These are phyloP conservation scores for Ormyrus nitidulus DNA, from an alignment of 2,888 invertebrate species.

Conservation along the genomic window DNA sequence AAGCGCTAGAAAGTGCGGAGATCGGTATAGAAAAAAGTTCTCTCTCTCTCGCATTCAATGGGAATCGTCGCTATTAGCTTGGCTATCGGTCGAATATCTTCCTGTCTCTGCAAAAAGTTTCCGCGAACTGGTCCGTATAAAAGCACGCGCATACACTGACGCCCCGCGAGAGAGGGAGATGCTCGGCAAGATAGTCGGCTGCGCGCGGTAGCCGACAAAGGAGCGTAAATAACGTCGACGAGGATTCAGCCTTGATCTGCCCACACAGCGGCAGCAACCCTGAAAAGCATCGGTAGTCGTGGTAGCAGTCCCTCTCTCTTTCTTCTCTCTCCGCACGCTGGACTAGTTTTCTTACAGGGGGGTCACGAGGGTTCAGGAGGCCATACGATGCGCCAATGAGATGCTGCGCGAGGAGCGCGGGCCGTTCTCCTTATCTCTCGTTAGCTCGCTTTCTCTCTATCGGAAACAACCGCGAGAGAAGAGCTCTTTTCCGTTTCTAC, in stretches of 20 bases:
- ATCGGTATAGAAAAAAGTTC: background rate
- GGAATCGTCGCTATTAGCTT: conserved; percentile 31
- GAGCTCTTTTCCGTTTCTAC: no score
- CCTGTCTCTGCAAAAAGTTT: no score
- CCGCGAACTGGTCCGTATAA: conserved; percentile 18
- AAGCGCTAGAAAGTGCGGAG: conserved; percentile 32
- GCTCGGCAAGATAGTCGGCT: background rate
- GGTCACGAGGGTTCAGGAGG: conserved; percentile 70
- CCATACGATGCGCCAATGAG: conserved; percentile 63
- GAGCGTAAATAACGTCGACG: conserved; percentile 39
- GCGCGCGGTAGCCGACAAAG: conserved; percentile 38
- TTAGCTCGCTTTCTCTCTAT: conserved; percentile 31
- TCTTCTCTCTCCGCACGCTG: conserved; percentile 50
- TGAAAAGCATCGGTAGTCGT: background rate
- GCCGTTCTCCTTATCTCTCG: conserved; percentile 19
- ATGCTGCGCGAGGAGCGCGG: conserved; percentile 36
- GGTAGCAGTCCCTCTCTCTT: conserved; percentile 19
- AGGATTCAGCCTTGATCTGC: conserved; percentile 35
- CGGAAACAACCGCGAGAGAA: no score
- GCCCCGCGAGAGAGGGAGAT: conserved; percentile 6
- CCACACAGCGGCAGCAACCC: conserved; percentile 9
- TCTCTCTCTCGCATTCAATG: conserved; percentile 2
- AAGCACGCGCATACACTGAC: no score
- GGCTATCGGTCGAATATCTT: conserved; percentile 5
- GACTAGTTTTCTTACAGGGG: conserved; percentile 63